Conservation (phyloP, 2,797 vertebrate species). For the Decapterus maruadsi region DNA sequence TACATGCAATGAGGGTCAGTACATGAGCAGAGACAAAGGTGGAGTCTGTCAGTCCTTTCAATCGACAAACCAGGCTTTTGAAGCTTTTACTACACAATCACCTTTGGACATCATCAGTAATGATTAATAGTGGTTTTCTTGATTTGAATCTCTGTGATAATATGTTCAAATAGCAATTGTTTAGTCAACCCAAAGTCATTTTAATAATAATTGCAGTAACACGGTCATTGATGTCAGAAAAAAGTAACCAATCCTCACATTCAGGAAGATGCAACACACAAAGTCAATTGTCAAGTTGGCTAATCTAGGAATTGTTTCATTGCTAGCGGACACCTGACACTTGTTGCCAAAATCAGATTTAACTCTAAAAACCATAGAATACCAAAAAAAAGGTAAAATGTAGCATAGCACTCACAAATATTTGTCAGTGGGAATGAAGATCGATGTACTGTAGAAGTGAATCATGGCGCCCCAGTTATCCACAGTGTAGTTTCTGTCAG, state of each 20-base stretch:
- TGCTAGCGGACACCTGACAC: not conserved
- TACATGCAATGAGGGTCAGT: not conserved
- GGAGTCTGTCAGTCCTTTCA: not conserved
- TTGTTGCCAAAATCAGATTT: not conserved
- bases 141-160: not conserved
- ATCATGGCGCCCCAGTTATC: too few species aligned
- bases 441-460: too few species aligned
- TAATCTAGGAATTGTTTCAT: too few species aligned
- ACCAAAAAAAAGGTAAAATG: not conserved
- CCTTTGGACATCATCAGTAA: not conserved
- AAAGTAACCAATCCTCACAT: not conserved
- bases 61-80: not conserved
- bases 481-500: too few species aligned
- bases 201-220: not conserved
- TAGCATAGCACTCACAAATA: too few species aligned
- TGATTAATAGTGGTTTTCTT: not conserved
- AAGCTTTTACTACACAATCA: not conserved
- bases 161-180: not conserved
- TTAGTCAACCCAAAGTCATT: not conserved
- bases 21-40: constrained; percentile 2
- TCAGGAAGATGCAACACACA: not conserved
- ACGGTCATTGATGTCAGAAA: not conserved
- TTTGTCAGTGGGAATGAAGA: too few species aligned
- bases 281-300: too few species aligned
- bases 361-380: not conserved